Base-by-base conservation (phyloP, 2,888 invertebrate species). In the Incurvaria masculella region DNA sequence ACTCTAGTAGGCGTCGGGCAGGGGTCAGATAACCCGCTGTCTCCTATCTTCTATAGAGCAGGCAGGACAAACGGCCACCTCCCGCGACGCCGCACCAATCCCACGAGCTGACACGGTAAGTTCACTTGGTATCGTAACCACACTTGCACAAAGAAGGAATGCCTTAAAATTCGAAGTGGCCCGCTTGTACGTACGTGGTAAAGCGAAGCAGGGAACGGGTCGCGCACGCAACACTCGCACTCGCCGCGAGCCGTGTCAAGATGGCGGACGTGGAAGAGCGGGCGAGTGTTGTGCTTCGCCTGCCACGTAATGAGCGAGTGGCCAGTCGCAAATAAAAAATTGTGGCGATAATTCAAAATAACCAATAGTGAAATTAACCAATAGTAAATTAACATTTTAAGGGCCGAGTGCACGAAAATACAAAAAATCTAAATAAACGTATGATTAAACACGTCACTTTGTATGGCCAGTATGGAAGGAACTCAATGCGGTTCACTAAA, bases 201-300 rank as follows among this genome's bases (percentile, higher is more conserved):
- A 33, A 48, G 48, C 46, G 49, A 48, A 50, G 41, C 40, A 42
- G 41, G 39, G 44, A 21, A 21, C 21, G 26, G 47, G 43, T 50
- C 50, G 49, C 50, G 50, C 48, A 50, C 50, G 49, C 49, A 52
- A 52, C 48, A 52, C 50, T 50, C 50, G 48, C 50, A 46, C 45
- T 33, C 33, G 33, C 70, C 83, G 83, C 81, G 83, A 82, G 80
- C 83, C 85, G 83, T 82, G 86, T 87, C 86, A 88, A 88, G 86
- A 88, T 88, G 88, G 88, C 88, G 87, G 86, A 86, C 84, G 85
- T 84, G 83, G 83, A 86, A 83, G 82, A 83, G 81, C 75, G 81
- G 76, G 84, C 83, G 14, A 33, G 33, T 33, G 33, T 33, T 33
- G 82, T 83, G 82, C 83, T 81, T 33, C 33, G 33, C 82, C 81